Conservation (phyloP, 2,113 vertebrate species). For the Larimichthys polyactis region DNA sequence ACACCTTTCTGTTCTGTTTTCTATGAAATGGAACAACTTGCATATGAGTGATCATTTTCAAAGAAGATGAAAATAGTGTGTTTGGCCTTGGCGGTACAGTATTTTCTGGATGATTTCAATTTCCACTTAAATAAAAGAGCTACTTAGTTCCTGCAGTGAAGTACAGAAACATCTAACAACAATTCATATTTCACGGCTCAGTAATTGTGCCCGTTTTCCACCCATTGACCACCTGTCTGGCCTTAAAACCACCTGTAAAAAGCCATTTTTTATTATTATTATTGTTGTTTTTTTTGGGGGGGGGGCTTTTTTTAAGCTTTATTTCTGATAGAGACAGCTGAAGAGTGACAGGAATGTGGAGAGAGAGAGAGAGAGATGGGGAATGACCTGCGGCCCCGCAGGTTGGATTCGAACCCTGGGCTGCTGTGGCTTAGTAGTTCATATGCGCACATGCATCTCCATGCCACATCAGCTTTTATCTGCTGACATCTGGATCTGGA, state of each 20-base stretch:
- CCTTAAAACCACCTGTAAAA: too few relatives aligned
- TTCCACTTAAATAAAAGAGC: not conserved
- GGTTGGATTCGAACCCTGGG: too few relatives aligned
- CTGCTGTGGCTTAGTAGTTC: not conserved
- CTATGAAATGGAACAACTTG: constrained; percentile 26
- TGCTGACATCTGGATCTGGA: too few relatives aligned
- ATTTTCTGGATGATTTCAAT: not conserved
- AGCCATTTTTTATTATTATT: not conserved
- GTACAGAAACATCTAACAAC: not conserved
- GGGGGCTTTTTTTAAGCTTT: too few relatives aligned
- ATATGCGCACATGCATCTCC: not conserved
- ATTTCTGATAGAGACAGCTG: too few relatives aligned
- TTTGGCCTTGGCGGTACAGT: constrained; percentile 28
- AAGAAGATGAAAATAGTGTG: not conserved
- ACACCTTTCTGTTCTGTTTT: constrained; percentile 21
- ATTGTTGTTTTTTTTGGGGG: too few relatives aligned
- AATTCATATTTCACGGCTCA: not conserved
- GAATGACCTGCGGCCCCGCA: too few relatives aligned
- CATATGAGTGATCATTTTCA: not conserved
- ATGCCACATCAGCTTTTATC: too few relatives aligned
- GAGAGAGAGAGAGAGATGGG: too few relatives aligned
- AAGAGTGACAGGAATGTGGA: too few relatives aligned
- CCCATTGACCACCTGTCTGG: not conserved
- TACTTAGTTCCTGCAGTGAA: not conserved
- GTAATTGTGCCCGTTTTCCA: not conserved